Percentiles rank a stretch among this genome's conserved stretches.
phyloP scores from a whole-genome alignment of 2,888 invertebrate species.

The Eilema caniola region DNA sequence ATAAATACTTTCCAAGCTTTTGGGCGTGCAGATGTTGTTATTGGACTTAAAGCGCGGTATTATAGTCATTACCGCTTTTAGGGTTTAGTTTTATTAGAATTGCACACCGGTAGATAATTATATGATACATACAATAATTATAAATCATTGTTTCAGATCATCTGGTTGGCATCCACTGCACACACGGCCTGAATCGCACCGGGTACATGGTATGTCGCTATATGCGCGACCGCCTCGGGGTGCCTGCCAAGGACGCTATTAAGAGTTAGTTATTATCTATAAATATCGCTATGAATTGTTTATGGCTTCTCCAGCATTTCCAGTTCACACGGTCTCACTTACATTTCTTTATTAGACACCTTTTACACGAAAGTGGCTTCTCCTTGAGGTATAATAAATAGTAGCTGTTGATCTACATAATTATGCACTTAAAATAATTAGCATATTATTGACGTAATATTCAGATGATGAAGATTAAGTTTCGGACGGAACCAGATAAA shows the following conservation, averaged over 20 bases:
- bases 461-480: background rate
- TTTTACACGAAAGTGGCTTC: conserved; percentile 14
- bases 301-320: conserved; percentile 40
- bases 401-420: background rate
- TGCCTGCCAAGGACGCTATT: conserved; percentile 86
- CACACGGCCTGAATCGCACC: conserved; percentile 93
- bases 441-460: too few species aligned
- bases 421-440: too few species aligned
- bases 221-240: conserved; percentile 88
- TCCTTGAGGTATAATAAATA: background rate
- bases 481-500: background rate
- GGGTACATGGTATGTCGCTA: conserved; percentile 93
- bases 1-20: too few species aligned
- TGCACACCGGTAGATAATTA: background rate
- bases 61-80: too few species aligned
- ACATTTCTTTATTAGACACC: conserved; percentile 17
- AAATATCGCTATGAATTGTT: conserved; percentile 45
- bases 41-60: too few species aligned
- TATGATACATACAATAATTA: background rate
- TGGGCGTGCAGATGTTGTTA: too few species aligned
- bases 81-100: too few species aligned
- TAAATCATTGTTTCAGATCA: conserved; percentile 85
- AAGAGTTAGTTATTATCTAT: conserved; percentile 80
- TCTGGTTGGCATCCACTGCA: conserved; percentile 93
- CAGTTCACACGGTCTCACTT: conserved; percentile 38